A percentile compares a stretch with the other conserved stretches of the same genome.
These are phyloP conservation scores for Atherinosoma microstoma DNA, from an alignment of 2,797 vertebrate species.

Conservation along the genomic window DNA sequence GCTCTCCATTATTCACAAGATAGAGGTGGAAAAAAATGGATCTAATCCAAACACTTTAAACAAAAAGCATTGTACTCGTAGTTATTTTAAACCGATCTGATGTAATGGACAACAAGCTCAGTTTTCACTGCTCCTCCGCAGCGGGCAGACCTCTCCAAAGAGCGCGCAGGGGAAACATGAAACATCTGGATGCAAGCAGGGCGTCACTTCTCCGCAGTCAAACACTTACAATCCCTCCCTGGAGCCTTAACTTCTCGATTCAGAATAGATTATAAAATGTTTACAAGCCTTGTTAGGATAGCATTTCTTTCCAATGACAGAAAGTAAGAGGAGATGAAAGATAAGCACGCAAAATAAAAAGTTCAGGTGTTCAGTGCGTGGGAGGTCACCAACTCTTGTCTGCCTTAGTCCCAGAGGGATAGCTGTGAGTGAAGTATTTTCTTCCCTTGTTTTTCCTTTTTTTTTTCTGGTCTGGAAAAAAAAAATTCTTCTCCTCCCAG, in stretches of 20 bases:
- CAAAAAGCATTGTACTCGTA: constrained; percentile 1
- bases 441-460: constrained; percentile 41
- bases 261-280: constrained; percentile 10
- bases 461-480: constrained; percentile 48
- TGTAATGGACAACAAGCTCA: constrained; percentile 7
- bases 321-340: neutral
- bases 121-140: constrained; percentile 15
- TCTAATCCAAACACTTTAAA: constrained; percentile 17
- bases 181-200: constrained; percentile 83
- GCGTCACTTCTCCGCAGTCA: constrained; percentile 66
- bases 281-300: constrained; percentile 6
- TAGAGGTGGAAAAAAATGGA: neutral
- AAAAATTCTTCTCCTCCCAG: constrained; percentile 47
- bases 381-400: constrained; percentile 39
- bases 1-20: constrained; percentile 67
- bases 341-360: constrained; percentile 5
- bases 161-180: constrained; percentile 65
- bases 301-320: constrained; percentile 5
- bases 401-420: constrained; percentile 18
- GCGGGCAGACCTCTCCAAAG: constrained; percentile 39
- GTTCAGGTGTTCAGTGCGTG: constrained; percentile 63
- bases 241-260: constrained; percentile 23
- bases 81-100: constrained; percentile 3
- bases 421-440: constrained; percentile 27
- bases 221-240: constrained; percentile 42